Base-by-base conservation (phyloP, 1,140 invertebrate genomes). In the Drosophila parvula region DNA sequence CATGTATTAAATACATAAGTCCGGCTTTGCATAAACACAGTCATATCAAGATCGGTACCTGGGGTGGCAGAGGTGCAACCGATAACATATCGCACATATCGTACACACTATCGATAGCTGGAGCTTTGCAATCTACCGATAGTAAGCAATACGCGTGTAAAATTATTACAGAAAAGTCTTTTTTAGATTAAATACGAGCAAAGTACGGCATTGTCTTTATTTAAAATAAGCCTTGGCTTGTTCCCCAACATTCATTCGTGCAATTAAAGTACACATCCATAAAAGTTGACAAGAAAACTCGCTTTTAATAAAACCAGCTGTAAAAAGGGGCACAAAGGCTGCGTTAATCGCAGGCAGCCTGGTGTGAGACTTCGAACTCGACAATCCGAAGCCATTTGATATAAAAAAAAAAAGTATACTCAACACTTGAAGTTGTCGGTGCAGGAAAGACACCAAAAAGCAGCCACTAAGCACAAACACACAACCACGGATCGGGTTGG, bases 201-300 rank as follows among this genome's bases (percentile, higher is more conserved):
- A 22, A 22, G 22, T 22, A 22, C 22, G 22, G 22, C 22, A 22
- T 22, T 22, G 22, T 22, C 22, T 22, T 22, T 22, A 22, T 22
- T 22, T 22, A 22, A 22, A 38, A n/a, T 14, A 14, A 38, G 32
- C 5, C 32, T 5, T 5, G 16, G 8, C 8, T 10, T 38, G 4
- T 10, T 27, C n/a, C 28, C 5, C 30, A 14, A 16, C 28, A 7
- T 50, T 50, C 28, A n/a, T 27, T 22, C 34, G 12, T 36, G 4
- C 5, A 36, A 18, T 53, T 14, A n/a, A 22, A 27, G 18, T 10
- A 12, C 14, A 22, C 5, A 9, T 10, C 34, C 51, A 38, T 38
- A n/a, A 55, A 55, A 27, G 5, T 18, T 8, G 12, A 55, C 51
- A 55, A 14, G 51, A n/a, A 38, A 55, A 55, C 18, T 36, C 32